Evolutionary conservation across 2,113 vertebrate species (phyloP), one percentile per base, ranked within the genome.

Genomic region (Antidorcas marsupialis): DNA sequence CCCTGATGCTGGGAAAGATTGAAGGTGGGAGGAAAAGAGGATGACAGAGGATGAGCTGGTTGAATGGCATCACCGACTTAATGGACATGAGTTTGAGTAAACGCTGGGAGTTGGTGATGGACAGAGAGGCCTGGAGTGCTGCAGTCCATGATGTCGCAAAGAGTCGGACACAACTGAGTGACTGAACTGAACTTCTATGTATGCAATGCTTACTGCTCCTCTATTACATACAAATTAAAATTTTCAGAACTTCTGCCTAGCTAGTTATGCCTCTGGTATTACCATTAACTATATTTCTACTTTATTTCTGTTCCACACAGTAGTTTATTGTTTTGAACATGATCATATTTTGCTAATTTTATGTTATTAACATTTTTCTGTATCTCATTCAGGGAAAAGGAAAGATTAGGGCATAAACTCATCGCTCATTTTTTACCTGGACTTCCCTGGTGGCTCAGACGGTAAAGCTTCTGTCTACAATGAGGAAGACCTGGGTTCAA

Each of bases 161-260:
- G 7, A 17, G 33, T 64, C 2, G 0, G 15, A n/a, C 30, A 64
- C 16, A 33, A n/a, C 0, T 67, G 33, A 67, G 33, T 19, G 7
- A 67, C 33, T 67, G 62, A 67, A n/a, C 67, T 71, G 2, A 13
- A 10, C 23, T 30, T 93, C 33, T 10, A 74, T 14, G 55, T 84
- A 67, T 50, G 39, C 33, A 95, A 74, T 36, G 14, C 3, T 43
- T 92, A 84, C 30, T 28, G 28, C 5, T 33, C 30, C 43, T 93
- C 91, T 91, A 8, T 45, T 53, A 15, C 14, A 95, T 7, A 47
- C 27, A 89, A 59, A 36, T 83, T 55, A 91, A 93, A 83, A 84
- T 47, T 88, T 87, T 84, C 76, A 78, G n/a, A 57, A 78, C 25
- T 53, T 87, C 60, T 96, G 82, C n/a, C 33, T 67, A 94, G 59